Evolutionary conservation across 2,797 vertebrate species (phyloP).

Genomic region (Cheirogaleus major): DNA sequence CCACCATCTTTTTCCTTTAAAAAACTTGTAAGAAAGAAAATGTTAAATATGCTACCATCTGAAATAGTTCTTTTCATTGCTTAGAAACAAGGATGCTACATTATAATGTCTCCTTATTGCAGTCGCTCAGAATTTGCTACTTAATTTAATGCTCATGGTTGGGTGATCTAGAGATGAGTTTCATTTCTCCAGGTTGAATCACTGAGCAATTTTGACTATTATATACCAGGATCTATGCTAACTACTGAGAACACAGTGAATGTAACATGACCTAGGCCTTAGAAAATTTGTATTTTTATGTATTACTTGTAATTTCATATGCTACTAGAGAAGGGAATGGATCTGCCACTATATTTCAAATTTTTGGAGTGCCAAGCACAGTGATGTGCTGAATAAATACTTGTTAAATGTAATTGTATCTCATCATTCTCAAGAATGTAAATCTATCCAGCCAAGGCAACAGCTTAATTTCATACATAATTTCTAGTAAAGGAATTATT

Average conservation of each 20-base stretch:
- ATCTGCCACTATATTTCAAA: neutral
- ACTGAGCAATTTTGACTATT: neutral
- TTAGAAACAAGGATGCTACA: neutral
- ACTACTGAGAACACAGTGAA: neutral
- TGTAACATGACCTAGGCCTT: neutral
- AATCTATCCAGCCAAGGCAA: neutral
- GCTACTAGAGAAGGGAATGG: neutral
- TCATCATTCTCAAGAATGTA: neutral
- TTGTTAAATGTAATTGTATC: neutral
- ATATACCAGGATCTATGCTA: neutral
- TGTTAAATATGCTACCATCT: neutral
- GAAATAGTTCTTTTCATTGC: neutral
- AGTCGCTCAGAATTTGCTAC: neutral
- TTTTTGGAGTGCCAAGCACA: neutral
- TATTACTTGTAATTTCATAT: neutral
- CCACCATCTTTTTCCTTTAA: neutral
- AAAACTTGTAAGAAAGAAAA: neutral
- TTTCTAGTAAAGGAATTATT: neutral
- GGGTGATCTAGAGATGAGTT: neutral
- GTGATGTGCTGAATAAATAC: neutral
- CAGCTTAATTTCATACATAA: neutral
- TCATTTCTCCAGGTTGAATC: neutral
- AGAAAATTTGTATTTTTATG: neutral
- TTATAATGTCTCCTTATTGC: accelerated
- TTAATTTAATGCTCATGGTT: neutral